Base-by-base conservation (phyloP, 2,113 vertebrate species). In the Pholis gunnellus region DNA sequence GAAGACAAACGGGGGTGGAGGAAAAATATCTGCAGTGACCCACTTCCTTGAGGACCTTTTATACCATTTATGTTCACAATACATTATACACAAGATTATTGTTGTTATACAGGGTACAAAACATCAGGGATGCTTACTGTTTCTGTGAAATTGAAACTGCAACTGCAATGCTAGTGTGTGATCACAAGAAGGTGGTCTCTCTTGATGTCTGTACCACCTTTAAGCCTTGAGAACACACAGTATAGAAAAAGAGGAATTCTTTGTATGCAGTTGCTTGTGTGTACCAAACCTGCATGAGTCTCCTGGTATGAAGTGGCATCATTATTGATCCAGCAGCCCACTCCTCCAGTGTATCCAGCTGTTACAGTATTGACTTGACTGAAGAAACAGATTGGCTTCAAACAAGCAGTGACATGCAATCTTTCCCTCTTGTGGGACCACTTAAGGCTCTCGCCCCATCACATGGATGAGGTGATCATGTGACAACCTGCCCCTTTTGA, bases 351-450 rank as follows among this genome's bases (percentile, higher is more conserved):
- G 38, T 59, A 68, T 86, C 85, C 81, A 87, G 78, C 88, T 59
- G 83, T 67, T 79, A 74, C 38, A 56, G 4, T 83, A 89, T 88
- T 87, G 84, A 89, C 77, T 72, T 72, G 84, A 75, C 79, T 86
- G 71, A 70, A 69, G 81, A 88, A 89, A 91, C 54, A 48, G 89
- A 93, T 91, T 89, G 82, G 81, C 82, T 83, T 63, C 82, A 88
- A 90, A 92, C 78, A 77, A 87, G 78, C 54, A 4, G 25, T 48
- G 90, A 91, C 85, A 83, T 73, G 54, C 72, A 93, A 86, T 94
- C 82, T 80, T 59, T 86, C 46, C 56, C 64, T 80, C 80, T 34
- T 60, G n/a, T 27, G 80, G 74, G 40, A 87, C 31, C 54, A 42
- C 73, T 78, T 69, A 9, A 8, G 22, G 50, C 67, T 29, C 36